Evolutionary conservation across 2,797 vertebrate species (phyloP).

Genomic region (Micromesistius poutassou): DNA sequence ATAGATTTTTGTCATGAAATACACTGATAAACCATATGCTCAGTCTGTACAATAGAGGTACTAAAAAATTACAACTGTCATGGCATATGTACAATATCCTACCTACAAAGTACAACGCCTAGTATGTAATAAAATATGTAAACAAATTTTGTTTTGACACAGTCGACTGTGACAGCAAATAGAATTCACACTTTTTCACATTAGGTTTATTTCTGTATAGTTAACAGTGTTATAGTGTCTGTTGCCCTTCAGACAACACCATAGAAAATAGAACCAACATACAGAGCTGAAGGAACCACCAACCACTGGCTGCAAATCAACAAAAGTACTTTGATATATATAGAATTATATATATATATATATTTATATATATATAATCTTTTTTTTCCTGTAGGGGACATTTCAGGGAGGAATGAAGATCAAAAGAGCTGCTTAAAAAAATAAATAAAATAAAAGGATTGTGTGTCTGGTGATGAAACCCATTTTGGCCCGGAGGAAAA

Average conservation of each 20-base stretch:
- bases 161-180: constrained; percentile 81
- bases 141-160: constrained; percentile 79
- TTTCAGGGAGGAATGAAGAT: constrained; percentile 42
- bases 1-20: constrained; percentile 72
- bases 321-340: constrained; percentile 39
- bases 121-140: constrained; percentile 85
- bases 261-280: constrained; percentile 77
- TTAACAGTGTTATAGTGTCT: constrained; percentile 78
- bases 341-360: constrained; percentile 14
- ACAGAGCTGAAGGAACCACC: constrained; percentile 71
- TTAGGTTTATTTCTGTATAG: constrained; percentile 80
- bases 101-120: constrained; percentile 82
- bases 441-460: not conserved
- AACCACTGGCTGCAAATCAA: constrained; percentile 66
- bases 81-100: constrained; percentile 79
- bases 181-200: constrained; percentile 80
- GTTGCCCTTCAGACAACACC: constrained; percentile 70
- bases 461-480: constrained; percentile 49
- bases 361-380: constrained; percentile 25
- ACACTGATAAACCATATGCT: constrained; percentile 74
- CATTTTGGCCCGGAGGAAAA: constrained; percentile 53
- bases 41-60: constrained; percentile 80
- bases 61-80: constrained; percentile 80
- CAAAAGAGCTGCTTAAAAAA: constrained; percentile 23
- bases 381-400: constrained; percentile 31